These are phyloP conservation scores for Drosophila neonasuta DNA, from an alignment of 2,888 invertebrate species.

Conservation along the genomic window DNA sequence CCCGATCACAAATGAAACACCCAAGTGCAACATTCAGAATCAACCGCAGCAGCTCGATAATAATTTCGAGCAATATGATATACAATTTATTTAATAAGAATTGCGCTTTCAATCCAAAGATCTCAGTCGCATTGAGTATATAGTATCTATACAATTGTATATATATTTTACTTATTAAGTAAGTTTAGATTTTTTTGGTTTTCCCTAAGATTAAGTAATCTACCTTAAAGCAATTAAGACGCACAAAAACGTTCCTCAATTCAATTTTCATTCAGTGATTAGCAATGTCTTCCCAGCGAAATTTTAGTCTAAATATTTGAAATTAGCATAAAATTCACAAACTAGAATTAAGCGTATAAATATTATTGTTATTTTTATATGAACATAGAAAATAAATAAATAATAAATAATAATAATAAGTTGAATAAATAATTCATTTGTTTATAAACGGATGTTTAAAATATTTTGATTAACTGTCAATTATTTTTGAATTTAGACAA, in stretches of 20 bases:
- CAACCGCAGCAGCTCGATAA: constrained; percentile 58
- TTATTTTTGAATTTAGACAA: not conserved
- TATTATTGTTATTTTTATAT: constrained; percentile 13
- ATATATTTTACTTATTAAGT: constrained; percentile 20
- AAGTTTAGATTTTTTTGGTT: not conserved
- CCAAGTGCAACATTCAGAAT: constrained; percentile 57
- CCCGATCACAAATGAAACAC: constrained; percentile 1
- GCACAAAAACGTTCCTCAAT: constrained; percentile 31
- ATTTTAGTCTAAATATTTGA: constrained; percentile 24
- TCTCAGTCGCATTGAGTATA: constrained; percentile 66
- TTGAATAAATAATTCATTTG: constrained; percentile 26
- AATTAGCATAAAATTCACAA: not conserved
- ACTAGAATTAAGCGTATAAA: constrained; percentile 15
- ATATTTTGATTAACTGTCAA: not conserved
- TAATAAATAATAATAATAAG: too few species aligned
- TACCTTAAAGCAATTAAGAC: constrained; percentile 25
- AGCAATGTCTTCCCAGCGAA: constrained; percentile 63
- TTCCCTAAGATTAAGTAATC: not conserved
- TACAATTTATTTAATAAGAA: constrained; percentile 72
- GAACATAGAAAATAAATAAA: constrained; percentile 22
- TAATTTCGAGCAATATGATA: constrained; percentile 81
- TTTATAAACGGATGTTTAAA: not conserved
- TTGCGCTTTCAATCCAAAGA: constrained; percentile 57
- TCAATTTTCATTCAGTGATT: constrained; percentile 58
- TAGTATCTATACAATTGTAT: constrained; percentile 24